Evolutionary conservation across 2,888 invertebrate genomes (phyloP).

Genomic region (Luffia ferchaultella): DNA sequence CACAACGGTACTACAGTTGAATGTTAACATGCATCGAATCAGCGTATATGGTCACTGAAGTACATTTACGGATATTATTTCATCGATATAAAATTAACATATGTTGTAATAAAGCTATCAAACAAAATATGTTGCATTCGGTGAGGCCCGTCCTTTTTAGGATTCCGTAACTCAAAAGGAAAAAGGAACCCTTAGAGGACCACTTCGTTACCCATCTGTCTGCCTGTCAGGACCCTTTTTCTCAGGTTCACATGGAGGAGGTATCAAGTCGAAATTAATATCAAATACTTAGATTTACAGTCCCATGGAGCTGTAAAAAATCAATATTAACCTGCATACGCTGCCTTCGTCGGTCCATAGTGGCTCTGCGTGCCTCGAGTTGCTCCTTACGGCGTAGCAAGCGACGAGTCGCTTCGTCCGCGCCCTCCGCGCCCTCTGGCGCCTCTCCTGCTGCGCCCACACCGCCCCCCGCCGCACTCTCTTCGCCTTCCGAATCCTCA

Average conservation of each 20-base stretch:
- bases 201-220: too few species aligned
- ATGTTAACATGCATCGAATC: background rate
- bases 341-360: slow-evolving; percentile 42
- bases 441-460: slow-evolving; percentile 43
- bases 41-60: background rate
- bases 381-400: slow-evolving; percentile 50
- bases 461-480: slow-evolving; percentile 25
- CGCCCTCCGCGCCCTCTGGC: slow-evolving; percentile 45
- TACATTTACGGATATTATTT: too few species aligned
- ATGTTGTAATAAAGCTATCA: background rate
- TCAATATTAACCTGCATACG: slow-evolving; percentile 40
- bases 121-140: too few species aligned
- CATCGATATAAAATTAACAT: too few species aligned
- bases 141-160: too few species aligned
- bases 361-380: slow-evolving; percentile 47
- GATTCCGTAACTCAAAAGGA: too few species aligned
- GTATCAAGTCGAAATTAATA: too few species aligned
- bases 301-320: background rate
- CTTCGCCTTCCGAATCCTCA: slow-evolving; percentile 48
- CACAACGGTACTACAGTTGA: background rate
- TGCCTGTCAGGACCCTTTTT: too few species aligned
- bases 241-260: too few species aligned
- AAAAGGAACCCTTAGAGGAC: too few species aligned
- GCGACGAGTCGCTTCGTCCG: slow-evolving; percentile 47
- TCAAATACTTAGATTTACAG: too few species aligned